Evolutionary conservation across 2,113 vertebrate species (phyloP).

Genomic region (Mobula birostris): DNA sequence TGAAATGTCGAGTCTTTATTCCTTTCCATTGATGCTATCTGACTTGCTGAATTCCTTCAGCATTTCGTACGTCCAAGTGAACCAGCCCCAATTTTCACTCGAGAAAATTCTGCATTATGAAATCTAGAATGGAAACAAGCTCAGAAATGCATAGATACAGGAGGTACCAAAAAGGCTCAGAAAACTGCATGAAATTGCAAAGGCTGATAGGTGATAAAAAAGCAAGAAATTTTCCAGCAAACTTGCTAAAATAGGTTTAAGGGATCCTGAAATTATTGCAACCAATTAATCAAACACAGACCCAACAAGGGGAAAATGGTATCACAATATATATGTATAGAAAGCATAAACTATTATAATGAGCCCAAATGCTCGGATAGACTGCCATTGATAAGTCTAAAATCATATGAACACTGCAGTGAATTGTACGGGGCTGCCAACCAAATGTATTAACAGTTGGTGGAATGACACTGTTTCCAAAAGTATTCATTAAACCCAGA

Average conservation of each 20-base stretch:
- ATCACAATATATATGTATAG: not conserved
- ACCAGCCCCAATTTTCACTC: not conserved
- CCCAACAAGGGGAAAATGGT: not conserved
- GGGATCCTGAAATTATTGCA: not conserved
- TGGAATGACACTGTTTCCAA: not conserved
- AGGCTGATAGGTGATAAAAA: not conserved
- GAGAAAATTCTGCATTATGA: not conserved
- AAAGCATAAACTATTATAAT: not conserved
- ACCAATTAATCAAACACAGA: not conserved
- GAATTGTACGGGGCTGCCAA: not conserved
- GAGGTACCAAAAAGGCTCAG: not conserved
- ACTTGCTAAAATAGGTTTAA: not conserved
- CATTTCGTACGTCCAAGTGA: not conserved
- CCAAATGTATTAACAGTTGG: not conserved
- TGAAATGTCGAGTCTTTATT: too few species aligned
- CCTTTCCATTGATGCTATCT: too few species aligned
- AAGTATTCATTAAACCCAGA: too few species aligned
- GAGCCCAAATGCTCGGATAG: not conserved
- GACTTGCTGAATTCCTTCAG: too few species aligned
- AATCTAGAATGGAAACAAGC: not conserved
- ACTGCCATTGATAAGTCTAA: not conserved
- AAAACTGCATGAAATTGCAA: not conserved
- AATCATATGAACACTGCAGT: not conserved
- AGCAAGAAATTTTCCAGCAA: not conserved
- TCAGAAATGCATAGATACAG: not conserved